phyloP scores from a whole-genome alignment of 2,797 vertebrate genomes.

The Knipowitschia caucasica region DNA sequence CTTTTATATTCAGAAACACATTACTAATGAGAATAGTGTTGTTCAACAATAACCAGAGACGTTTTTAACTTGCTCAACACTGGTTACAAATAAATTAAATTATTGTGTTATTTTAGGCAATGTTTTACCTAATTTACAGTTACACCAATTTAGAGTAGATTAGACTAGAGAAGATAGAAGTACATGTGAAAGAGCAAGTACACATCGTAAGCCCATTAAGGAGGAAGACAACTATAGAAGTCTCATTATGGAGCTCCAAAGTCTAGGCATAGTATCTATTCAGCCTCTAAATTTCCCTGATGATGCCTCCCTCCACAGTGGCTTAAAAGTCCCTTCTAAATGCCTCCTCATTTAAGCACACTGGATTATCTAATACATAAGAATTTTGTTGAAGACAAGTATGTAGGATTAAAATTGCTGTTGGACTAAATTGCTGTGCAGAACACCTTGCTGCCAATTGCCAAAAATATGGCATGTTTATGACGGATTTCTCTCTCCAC shows the following conservation, averaged over 20 bases:
- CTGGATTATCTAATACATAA: constrained; percentile 72
- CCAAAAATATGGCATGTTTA: constrained; percentile 65
- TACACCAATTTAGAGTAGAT: too few relatives aligned
- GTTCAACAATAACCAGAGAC: too few relatives aligned
- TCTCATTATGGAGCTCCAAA: constrained; percentile 61
- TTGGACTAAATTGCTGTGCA: constrained; percentile 66
- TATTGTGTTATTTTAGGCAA: too few relatives aligned
- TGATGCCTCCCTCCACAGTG: constrained; percentile 51
- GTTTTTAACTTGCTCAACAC: too few relatives aligned
- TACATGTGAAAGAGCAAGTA: constrained; percentile 31
- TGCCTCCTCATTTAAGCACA: constrained; percentile 60
- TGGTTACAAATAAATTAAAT: too few relatives aligned
- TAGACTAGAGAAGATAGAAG: too few relatives aligned
- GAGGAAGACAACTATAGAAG: constrained; percentile 34
- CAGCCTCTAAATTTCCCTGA: constrained; percentile 69
- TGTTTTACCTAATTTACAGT: too few relatives aligned
- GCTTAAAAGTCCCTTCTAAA: constrained; percentile 67
- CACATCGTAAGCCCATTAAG: constrained; percentile 22
- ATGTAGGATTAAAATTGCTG: constrained; percentile 55
- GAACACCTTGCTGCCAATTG: constrained; percentile 18
- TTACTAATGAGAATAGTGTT: too few relatives aligned
- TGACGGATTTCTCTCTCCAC: constrained; percentile 21
- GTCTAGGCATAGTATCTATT: constrained; percentile 63
- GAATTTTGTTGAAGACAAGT: constrained; percentile 53
- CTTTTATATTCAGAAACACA: too few relatives aligned